A percentile compares a stretch with the other conserved stretches of the same genome.
Evolutionary conservation across 2,113 vertebrate species (phyloP).

Genomic region (Corythaixoides concolor): DNA sequence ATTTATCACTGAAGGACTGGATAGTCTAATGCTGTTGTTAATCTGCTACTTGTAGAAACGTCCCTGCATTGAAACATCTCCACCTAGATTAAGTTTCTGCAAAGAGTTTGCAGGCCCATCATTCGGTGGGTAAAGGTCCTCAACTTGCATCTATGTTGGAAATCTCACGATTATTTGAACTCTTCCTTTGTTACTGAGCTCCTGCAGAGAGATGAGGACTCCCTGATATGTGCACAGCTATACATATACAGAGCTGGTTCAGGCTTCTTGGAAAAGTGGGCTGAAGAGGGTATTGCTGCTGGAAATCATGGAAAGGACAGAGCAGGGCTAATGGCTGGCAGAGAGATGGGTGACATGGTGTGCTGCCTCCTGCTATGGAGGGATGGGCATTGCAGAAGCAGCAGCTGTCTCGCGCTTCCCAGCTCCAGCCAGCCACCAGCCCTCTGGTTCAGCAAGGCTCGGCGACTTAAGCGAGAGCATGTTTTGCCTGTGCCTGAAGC

Average conservation of each 20-base stretch:
- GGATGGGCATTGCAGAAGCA: not conserved
- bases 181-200: not conserved
- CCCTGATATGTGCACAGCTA: not conserved
- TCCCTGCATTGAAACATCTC: not conserved
- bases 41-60: not conserved
- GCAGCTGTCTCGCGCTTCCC: not conserved
- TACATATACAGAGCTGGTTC: not conserved
- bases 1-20: not conserved
- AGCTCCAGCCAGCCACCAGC: not conserved
- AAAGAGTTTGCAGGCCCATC: not conserved
- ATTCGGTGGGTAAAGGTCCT: not conserved
- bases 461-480: not conserved
- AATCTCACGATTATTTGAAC: not conserved
- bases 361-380: not conserved
- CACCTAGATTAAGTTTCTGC: not conserved
- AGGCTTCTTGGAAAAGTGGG: not conserved
- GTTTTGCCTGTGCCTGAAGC: not conserved
- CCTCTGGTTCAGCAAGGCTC: not conserved
- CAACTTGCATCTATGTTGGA: not conserved
- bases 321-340: not conserved
- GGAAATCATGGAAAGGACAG: not conserved
- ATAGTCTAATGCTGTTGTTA: not conserved
- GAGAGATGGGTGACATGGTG: rapidly evolving
- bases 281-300: not conserved
- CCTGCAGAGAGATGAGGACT: not conserved